Conservation (phyloP, 2,888 invertebrate genomes). For the Phlogophora meticulosa region DNA sequence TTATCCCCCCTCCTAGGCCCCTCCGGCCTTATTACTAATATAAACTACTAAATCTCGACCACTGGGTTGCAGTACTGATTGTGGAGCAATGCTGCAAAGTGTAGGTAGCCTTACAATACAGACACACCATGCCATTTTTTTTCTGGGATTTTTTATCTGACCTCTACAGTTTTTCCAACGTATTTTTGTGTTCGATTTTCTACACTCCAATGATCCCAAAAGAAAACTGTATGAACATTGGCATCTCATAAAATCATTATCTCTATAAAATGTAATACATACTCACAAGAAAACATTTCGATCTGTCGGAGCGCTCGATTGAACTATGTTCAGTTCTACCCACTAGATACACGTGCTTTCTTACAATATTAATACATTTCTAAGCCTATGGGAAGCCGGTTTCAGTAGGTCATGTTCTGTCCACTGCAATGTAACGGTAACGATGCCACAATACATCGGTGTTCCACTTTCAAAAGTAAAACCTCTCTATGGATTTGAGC, state of each 20-base stretch:
- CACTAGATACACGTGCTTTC: slow-evolving; percentile 1
- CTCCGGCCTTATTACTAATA: too few species aligned
- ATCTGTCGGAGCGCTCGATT: background rate
- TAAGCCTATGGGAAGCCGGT: slow-evolving; percentile 34
- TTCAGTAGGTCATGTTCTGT: slow-evolving; percentile 39
- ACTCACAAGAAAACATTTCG: background rate
- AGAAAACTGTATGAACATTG: too few species aligned
- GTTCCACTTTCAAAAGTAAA: slow-evolving; percentile 45
- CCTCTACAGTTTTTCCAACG: too few species aligned
- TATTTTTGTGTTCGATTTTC: too few species aligned
- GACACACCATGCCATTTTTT: background rate
- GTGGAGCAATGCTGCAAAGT: too few species aligned
- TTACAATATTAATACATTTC: background rate
- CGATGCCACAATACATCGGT: slow-evolving; percentile 17
- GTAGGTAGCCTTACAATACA: too few species aligned
- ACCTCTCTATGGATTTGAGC: slow-evolving; percentile 7
- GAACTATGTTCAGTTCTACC: background rate
- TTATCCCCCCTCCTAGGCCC: too few species aligned
- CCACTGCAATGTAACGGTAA: slow-evolving; percentile 40
- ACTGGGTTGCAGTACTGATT: too few species aligned
- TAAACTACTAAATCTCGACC: too few species aligned
- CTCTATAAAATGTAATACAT: background rate
- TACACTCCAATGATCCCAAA: too few species aligned
- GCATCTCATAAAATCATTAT: too few species aligned
- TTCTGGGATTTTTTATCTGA: background rate